phyloP scores from a whole-genome alignment of 2,797 vertebrate genomes.

The Manis crassicaudata region DNA sequence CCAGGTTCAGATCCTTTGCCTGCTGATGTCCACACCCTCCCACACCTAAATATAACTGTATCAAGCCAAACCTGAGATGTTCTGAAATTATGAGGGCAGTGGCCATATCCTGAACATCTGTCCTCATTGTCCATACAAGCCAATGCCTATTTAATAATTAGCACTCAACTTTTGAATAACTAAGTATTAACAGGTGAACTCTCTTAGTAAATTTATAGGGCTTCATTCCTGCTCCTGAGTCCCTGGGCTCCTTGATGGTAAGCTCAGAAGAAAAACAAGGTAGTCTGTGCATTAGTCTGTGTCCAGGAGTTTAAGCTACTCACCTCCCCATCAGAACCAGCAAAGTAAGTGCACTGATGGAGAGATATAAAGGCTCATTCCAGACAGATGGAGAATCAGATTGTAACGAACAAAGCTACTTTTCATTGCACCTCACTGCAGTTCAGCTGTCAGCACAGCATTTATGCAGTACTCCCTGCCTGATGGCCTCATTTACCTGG shows the following conservation, averaged over 20 bases:
- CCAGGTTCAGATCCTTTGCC: background rate
- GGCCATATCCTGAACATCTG: background rate
- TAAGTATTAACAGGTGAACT: background rate
- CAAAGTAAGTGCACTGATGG: background rate
- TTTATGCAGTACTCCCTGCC: background rate
- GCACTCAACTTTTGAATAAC: background rate
- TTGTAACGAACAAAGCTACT: background rate
- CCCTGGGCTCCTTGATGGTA: background rate
- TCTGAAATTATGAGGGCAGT: background rate
- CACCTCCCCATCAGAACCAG: background rate
- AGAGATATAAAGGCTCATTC: background rate
- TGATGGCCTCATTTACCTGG: background rate
- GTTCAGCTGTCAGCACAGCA: background rate
- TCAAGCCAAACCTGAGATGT: background rate
- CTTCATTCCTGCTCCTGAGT: background rate
- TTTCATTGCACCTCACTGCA: background rate
- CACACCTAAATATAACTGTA: background rate
- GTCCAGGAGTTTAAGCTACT: background rate
- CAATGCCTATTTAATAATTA: background rate
- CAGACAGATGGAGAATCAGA: slow-evolving; percentile 16
- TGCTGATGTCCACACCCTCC: background rate
- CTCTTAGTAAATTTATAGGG: background rate
- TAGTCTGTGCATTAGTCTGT: background rate
- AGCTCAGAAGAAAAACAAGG: background rate
- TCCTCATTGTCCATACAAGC: background rate